These are phyloP conservation scores for Beroe forskalii DNA, from an alignment of 37 sponge, comb jelly and placozoan genomes.

Conservation along the genomic window DNA sequence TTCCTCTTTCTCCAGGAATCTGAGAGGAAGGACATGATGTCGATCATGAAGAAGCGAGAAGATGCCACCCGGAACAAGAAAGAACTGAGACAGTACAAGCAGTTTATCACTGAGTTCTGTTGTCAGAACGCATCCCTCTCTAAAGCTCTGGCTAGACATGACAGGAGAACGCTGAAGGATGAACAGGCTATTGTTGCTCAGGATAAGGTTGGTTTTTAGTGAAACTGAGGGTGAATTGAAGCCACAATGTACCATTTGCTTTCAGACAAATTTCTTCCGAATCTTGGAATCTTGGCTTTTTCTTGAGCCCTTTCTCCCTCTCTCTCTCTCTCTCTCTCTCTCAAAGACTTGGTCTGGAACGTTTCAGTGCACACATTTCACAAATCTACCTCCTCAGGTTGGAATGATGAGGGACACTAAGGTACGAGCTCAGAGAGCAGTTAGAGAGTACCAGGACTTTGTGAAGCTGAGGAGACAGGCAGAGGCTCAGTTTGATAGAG, in stretches of 20 bases:
- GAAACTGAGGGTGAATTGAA: too few species aligned
- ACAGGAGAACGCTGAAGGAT: constrained; percentile 20
- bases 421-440: constrained; percentile 50
- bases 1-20: too few species aligned
- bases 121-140: constrained; percentile 63
- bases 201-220: constrained; percentile 58
- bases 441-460: constrained; percentile 50
- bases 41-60: constrained; percentile 25
- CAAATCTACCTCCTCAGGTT: too few species aligned
- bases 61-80: neutral
- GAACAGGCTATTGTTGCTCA: neutral
- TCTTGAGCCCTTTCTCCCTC: too few species aligned
- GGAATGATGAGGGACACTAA: constrained; percentile 17
- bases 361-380: too few species aligned
- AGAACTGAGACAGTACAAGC: constrained; percentile 44
- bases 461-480: constrained; percentile 62
- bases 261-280: too few species aligned
- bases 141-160: constrained; percentile 57
- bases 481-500: constrained; percentile 52
- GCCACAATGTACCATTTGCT: too few species aligned
- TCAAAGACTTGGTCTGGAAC: too few species aligned
- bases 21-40: constrained; percentile 14
- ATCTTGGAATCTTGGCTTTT: too few species aligned
- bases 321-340: too few species aligned
- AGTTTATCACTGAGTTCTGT: constrained; percentile 53